A percentile compares a stretch with the other conserved stretches of the same genome.
phyloP scores from a whole-genome alignment of 2,888 invertebrate genomes.

The Agrotis clavis region DNA sequence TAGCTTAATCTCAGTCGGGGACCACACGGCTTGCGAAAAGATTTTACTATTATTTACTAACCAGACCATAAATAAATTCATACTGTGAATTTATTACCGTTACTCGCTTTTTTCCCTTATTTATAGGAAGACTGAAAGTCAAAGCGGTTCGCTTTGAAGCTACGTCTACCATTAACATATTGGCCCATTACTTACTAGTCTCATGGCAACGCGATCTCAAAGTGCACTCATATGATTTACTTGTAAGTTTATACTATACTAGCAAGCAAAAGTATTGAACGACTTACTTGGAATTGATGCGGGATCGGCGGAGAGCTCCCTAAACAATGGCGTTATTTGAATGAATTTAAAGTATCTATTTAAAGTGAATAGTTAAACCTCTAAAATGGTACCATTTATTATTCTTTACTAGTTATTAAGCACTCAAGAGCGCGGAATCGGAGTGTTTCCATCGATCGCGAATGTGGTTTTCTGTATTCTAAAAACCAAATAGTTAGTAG shows the following conservation, averaged over 20 bases:
- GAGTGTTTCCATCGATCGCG: too few species aligned
- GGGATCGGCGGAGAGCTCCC: too few species aligned
- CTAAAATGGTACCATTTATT: too few species aligned
- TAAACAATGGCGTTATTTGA: too few species aligned
- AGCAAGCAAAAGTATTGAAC: too few species aligned
- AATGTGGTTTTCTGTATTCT: neutral
- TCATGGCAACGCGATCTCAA: slow-evolving; percentile 8
- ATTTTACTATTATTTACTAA: slow-evolving; percentile 56
- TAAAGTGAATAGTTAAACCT: too few species aligned
- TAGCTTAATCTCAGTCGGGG: slow-evolving; percentile 47
- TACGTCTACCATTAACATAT: slow-evolving; percentile 45
- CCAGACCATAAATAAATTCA: slow-evolving; percentile 57
- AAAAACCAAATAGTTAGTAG: slow-evolving; percentile 17
- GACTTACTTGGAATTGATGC: too few species aligned
- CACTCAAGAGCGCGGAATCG: too few species aligned
- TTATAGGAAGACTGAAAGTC: slow-evolving; percentile 52
- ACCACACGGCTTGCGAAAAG: slow-evolving; percentile 40
- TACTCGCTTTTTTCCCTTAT: slow-evolving; percentile 45
- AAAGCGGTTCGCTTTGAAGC: slow-evolving; percentile 47
- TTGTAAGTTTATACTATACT: neutral
- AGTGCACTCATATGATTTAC: slow-evolving; percentile 23
- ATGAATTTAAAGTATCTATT: too few species aligned
- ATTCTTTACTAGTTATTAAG: too few species aligned
- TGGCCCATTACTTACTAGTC: slow-evolving; percentile 37
- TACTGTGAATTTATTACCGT: slow-evolving; percentile 56